Percentiles rank a stretch among this genome's conserved stretches.
phyloP scores from a whole-genome alignment of 2,888 invertebrate genomes.

The Rhyacophila evoluta region DNA sequence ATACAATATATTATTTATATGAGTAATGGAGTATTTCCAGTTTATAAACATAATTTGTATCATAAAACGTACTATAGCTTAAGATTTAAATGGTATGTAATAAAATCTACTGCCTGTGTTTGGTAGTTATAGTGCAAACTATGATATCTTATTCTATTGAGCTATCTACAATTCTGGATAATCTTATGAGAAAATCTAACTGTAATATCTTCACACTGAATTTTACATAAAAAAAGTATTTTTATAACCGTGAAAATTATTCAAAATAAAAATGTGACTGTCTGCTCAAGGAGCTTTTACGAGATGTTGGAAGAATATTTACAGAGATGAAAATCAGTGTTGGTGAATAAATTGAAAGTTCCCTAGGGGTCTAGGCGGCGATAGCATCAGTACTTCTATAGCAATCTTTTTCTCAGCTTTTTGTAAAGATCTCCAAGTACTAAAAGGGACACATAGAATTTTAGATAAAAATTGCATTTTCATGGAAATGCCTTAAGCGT shows the following conservation, averaged over 20 bases:
- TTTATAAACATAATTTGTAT: too few species aligned
- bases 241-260: slow-evolving; percentile 17
- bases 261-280: slow-evolving; percentile 11
- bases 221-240: slow-evolving; percentile 10
- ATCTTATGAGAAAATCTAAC: neutral
- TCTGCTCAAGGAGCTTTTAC: slow-evolving; percentile 13
- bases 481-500: neutral
- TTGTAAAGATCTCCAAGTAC: neutral
- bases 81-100: too few species aligned
- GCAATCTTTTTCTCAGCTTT: slow-evolving; percentile 14
- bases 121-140: too few species aligned
- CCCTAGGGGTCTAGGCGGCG: slow-evolving; percentile 24
- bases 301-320: slow-evolving; percentile 19
- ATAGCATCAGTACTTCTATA: slow-evolving; percentile 3
- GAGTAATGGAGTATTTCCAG: too few species aligned
- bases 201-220: slow-evolving; percentile 5
- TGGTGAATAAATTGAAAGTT: slow-evolving; percentile 50
- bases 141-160: neutral
- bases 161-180: neutral
- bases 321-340: slow-evolving; percentile 47
- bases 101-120: too few species aligned
- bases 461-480: neutral
- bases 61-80: too few species aligned
- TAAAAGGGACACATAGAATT: neutral
- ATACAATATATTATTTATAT: too few species aligned